These are phyloP conservation scores for Diglossa cyanea DNA, from an alignment of 2,797 vertebrate genomes.

Conservation along the genomic window DNA sequence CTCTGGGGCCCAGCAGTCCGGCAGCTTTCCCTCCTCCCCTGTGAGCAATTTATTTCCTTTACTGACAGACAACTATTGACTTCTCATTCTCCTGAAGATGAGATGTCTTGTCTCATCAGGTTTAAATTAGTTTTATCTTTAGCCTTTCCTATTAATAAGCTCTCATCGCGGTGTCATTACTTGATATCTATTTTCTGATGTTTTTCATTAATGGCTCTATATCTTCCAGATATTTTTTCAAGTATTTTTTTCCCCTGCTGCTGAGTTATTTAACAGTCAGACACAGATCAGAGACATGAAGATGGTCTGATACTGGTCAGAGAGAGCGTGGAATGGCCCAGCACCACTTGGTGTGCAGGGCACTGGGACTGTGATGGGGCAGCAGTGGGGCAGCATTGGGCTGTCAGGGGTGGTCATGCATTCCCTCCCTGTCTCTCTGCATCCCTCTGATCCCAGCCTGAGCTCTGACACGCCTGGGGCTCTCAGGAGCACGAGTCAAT, in stretches of 20 bases:
- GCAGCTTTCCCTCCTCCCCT: neutral
- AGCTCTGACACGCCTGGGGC: neutral
- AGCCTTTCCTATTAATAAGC: slow-evolving; percentile 47
- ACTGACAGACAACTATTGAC: slow-evolving; percentile 53
- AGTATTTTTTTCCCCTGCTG: neutral
- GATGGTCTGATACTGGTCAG: neutral
- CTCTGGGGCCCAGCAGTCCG: neutral
- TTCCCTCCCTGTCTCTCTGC: neutral
- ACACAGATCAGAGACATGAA: neutral
- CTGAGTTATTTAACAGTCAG: neutral
- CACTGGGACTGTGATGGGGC: neutral
- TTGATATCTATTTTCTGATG: slow-evolving; percentile 43
- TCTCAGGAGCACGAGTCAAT: neutral
- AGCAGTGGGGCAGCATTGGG: neutral
- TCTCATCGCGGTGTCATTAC: neutral
- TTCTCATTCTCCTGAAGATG: slow-evolving; percentile 26
- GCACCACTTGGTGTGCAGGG: rapidly evolving
- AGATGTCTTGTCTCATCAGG: slow-evolving; percentile 48
- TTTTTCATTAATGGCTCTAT: neutral
- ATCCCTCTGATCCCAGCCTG: neutral
- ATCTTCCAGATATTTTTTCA: neutral
- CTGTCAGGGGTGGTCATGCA: neutral
- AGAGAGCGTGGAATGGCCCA: rapidly evolving
- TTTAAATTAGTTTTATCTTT: slow-evolving; percentile 63
- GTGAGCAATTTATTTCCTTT: slow-evolving; percentile 40